phyloP scores from a whole-genome alignment of 1,140 invertebrate genomes.

The Mamestra configurata region DNA sequence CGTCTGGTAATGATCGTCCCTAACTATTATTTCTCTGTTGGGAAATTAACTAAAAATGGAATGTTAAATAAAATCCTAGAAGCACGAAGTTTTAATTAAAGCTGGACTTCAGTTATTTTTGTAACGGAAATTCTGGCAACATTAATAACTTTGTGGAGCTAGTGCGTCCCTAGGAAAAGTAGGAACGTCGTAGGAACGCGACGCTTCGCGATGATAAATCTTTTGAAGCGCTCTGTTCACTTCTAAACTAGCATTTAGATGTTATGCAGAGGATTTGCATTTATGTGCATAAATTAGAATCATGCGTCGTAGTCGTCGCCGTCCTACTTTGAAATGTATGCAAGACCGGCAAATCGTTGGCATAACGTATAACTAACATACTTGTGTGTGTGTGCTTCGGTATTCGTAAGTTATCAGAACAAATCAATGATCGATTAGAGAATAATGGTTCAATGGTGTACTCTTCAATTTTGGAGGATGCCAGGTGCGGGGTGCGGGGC shows the following conservation, averaged over 20 bases:
- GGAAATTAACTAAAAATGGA: constrained; percentile 29
- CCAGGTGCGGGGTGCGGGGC: too few species aligned
- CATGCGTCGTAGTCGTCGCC: too few species aligned
- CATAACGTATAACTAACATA: not conserved
- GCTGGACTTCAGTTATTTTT: constrained; percentile 25
- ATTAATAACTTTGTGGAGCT: constrained; percentile 23
- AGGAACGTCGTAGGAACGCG: not conserved
- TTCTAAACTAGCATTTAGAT: not conserved
- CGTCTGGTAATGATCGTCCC: not conserved
- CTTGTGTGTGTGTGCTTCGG: too few species aligned
- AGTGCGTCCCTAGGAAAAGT: constrained; percentile 4
- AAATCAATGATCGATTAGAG: too few species aligned
- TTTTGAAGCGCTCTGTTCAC: constrained; percentile 2
- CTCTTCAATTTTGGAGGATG: too few species aligned
- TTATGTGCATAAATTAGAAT: too few species aligned
- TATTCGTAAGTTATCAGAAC: too few species aligned
- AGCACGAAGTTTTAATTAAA: constrained; percentile 27
- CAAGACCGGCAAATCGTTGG: not conserved
- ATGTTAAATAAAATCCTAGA: constrained; percentile 23
- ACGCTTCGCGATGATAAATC: not conserved
- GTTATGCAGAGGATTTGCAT: not conserved
- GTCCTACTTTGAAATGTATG: too few species aligned
- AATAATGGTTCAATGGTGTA: too few species aligned
- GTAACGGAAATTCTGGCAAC: constrained; percentile 30
- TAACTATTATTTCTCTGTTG: constrained; percentile 30